Percentiles rank a stretch among this genome's conserved stretches.
Evolutionary conservation across 1,140 invertebrate genomes (phyloP).

Genomic region (Aricia agestis): DNA sequence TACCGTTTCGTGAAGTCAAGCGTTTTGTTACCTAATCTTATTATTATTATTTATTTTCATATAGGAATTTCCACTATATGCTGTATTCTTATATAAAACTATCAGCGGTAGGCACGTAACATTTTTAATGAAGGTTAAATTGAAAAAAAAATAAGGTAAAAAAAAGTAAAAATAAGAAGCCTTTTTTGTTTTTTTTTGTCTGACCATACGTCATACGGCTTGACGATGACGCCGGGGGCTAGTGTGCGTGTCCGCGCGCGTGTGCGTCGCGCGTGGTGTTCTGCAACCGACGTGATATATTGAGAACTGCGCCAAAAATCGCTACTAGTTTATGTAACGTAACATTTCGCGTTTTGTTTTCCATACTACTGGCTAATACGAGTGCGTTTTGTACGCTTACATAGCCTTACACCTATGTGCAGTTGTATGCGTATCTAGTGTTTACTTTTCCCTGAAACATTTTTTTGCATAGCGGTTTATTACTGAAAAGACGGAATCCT

Average conservation of each 20-base stretch:
- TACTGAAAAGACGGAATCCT: no score
- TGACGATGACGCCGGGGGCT: conserved; percentile 53
- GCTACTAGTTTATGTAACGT: conserved; percentile 55
- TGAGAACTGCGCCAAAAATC: conserved; percentile 68
- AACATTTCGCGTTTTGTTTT: conserved; percentile 46
- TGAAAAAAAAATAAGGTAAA: background rate
- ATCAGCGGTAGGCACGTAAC: no score
- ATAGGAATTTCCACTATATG: no score
- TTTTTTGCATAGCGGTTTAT: no score
- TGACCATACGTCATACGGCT: conserved; percentile 46
- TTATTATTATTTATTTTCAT: no score
- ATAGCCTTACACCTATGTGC: no score
- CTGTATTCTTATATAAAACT: no score
- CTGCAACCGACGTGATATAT: conserved; percentile 69
- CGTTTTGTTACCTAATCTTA: no score
- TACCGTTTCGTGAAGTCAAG: no score
- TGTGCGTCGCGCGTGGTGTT: conserved; percentile 54
- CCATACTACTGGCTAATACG: conserved; percentile 26
- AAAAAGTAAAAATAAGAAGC: background rate
- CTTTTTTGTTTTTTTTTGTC: conserved; percentile 39
- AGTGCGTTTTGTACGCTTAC: conserved; percentile 18
- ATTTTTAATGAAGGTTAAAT: no score
- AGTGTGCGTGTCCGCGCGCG: conserved; percentile 45
- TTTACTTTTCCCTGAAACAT: background rate
- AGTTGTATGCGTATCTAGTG: no score